These are phyloP conservation scores for Hyposoter dolosus DNA, from an alignment of 2,888 invertebrate genomes.

Conservation along the genomic window DNA sequence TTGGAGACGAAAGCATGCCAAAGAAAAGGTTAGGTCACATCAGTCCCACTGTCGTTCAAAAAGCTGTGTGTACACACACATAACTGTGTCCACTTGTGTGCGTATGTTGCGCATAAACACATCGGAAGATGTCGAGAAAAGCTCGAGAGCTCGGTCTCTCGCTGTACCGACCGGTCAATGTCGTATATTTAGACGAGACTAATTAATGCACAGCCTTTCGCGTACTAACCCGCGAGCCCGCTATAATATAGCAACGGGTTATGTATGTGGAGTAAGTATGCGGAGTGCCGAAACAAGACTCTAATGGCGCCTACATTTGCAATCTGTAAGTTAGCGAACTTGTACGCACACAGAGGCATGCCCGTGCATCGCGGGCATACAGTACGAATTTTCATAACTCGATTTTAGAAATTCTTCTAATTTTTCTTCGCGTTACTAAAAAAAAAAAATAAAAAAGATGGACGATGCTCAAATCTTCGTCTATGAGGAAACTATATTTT, in stretches of 20 bases:
- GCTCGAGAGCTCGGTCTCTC: conserved; percentile 30
- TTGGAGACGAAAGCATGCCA: too few relatives aligned
- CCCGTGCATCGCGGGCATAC: conserved; percentile 12
- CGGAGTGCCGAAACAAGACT: conserved; percentile 63
- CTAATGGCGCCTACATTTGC: conserved; percentile 64
- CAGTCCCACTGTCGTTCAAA: too few relatives aligned
- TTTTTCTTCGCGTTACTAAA: not conserved
- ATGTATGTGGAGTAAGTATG: conserved; percentile 56
- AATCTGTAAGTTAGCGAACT: conserved; percentile 38
- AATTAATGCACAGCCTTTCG: conserved; percentile 64
- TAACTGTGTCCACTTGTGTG: not conserved
- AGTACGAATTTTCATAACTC: conserved; percentile 28
- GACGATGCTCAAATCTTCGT: too few relatives aligned
- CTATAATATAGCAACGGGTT: conserved; percentile 42
- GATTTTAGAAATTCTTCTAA: not conserved
- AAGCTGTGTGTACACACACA: not conserved
- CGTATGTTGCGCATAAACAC: conserved; percentile 5
- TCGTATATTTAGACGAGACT: conserved; percentile 68
- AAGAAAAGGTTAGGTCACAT: too few relatives aligned
- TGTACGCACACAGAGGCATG: not conserved
- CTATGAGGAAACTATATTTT: too few relatives aligned
- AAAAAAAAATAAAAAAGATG: too few relatives aligned
- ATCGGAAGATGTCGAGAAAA: conserved; percentile 32
- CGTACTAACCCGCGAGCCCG: conserved; percentile 39
- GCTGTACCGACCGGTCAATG: conserved; percentile 54